These are phyloP conservation scores for Shargacucullia verbasci DNA, from an alignment of 2,888 invertebrate genomes.

Conservation along the genomic window DNA sequence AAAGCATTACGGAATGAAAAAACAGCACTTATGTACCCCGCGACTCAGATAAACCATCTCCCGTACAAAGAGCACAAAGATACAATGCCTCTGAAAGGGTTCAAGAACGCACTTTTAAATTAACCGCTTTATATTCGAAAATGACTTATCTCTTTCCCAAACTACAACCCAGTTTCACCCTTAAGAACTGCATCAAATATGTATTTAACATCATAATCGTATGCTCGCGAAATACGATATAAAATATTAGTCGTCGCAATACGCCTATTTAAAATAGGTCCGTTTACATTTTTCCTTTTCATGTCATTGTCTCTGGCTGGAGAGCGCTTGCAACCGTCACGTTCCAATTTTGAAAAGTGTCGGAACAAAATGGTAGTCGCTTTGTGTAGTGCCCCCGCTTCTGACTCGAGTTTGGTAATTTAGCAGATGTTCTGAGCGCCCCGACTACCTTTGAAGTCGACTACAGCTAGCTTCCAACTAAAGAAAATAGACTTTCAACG, in stretches of 20 bases:
- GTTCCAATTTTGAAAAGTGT: constrained; percentile 89
- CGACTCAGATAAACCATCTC: constrained; percentile 89
- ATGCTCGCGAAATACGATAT: constrained; percentile 68
- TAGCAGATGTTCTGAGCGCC: constrained; percentile 80
- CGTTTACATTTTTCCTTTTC: constrained; percentile 89
- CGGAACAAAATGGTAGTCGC: constrained; percentile 88
- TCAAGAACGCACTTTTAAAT: constrained; percentile 90
- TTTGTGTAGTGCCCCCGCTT: constrained; percentile 80
- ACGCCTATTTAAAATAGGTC: constrained; percentile 86
- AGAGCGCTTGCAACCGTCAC: constrained; percentile 89
- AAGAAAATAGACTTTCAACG: constrained; percentile 62
- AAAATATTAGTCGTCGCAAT: constrained; percentile 79
- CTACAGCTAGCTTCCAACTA: constrained; percentile 57
- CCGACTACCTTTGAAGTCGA: constrained; percentile 77
- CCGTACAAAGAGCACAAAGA: constrained; percentile 89
- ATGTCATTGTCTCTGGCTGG: constrained; percentile 88
- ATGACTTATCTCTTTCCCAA: constrained; percentile 66
- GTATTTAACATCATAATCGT: constrained; percentile 60
- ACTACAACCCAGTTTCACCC: constrained; percentile 67
- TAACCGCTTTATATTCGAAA: constrained; percentile 76
- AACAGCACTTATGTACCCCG: constrained; percentile 89
- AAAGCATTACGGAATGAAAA: constrained; percentile 90
- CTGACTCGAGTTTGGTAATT: constrained; percentile 81
- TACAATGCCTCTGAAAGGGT: constrained; percentile 90
- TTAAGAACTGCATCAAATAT: constrained; percentile 47